Base-by-base conservation (phyloP, 1,140 invertebrate genomes). In the Meteorus sp. region DNA sequence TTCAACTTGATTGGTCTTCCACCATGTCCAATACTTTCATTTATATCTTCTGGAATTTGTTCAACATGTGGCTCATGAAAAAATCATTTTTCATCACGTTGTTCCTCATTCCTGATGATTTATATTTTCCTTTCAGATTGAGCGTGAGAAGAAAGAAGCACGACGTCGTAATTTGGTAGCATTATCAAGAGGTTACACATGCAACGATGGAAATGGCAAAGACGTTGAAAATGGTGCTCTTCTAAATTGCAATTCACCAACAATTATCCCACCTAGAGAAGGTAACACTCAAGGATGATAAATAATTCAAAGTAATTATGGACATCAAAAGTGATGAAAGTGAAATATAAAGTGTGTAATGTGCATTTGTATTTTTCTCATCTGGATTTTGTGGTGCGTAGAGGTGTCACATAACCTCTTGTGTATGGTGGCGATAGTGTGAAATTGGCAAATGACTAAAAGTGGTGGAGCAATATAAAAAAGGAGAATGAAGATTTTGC, bases 121-220 rank as follows among this genome's bases (percentile, higher is more conserved):
- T n/a, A n/a, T n/a, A n/a, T 47, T 48, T 50, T 8, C 35, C 13
- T 71, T 64, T 5, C 65, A 80, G 78, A 65, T 78, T 59, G 77
- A 80, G 62, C 70, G 76, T 3, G 76, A 79, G 56, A 77, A 79
- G 59, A 79, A 79, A 63, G 75, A 74, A 61, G 76, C 75, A n/a
- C 70, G 75, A 53, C 67, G 70, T 45, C 69, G 68, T 45, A 77
- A 77, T 59, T 56, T 76, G 29, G 55, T 75, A 53, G 64, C 69
- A 1, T 60, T 62, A 20, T 68, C 73, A 13, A 65, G 67, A 50
- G 66, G 74, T 35, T 66, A 72, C 4, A 43, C 64, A 20, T 66
- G 62, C 6, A 60, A 56, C 20, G 72, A 76, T 15, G 61, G 55
- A 43, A 71, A 68, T 44, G 62, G 59, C 44, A 79, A 79, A 61